Conservation (phyloP, 92 coral and sea anemone species). For the Bergia sp. region DNA sequence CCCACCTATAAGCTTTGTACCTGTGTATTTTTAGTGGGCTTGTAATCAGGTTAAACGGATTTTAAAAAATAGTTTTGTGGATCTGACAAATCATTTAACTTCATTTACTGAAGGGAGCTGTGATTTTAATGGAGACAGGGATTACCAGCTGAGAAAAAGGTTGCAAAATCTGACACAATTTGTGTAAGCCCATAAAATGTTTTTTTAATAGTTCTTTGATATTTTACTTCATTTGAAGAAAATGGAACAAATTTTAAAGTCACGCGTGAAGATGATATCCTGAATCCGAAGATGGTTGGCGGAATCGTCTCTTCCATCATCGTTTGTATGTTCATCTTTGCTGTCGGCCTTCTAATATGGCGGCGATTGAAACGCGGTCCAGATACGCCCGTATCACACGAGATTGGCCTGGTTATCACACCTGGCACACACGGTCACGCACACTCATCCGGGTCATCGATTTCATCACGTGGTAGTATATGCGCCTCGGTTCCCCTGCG, state of each 20-base stretch:
- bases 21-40: too few species aligned
- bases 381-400: slow-evolving; percentile 63
- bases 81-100: too few species aligned
- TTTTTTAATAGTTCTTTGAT: not conserved
- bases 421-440: slow-evolving; percentile 67
- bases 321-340: slow-evolving; percentile 72
- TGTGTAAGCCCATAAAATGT: not conserved
- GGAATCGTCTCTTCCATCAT: slow-evolving; percentile 82
- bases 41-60: too few species aligned
- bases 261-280: slow-evolving; percentile 9
- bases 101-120: too few species aligned
- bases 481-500: slow-evolving; percentile 62
- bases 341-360: slow-evolving; percentile 74
- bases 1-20: too few species aligned
- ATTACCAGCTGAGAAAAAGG: not conserved
- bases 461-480: slow-evolving; percentile 68
- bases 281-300: slow-evolving; percentile 82
- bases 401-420: slow-evolving; percentile 72
- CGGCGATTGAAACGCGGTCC: slow-evolving; percentile 84
- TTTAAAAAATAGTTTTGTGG: too few species aligned
- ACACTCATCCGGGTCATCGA: slow-evolving; percentile 63
- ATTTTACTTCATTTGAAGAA: not conserved
- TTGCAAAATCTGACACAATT: too few species aligned
- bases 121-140: too few species aligned
- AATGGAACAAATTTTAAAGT: not conserved